These are phyloP conservation scores for Hippopotamyrus pictus DNA, from an alignment of 2,797 vertebrate species.

Conservation along the genomic window DNA sequence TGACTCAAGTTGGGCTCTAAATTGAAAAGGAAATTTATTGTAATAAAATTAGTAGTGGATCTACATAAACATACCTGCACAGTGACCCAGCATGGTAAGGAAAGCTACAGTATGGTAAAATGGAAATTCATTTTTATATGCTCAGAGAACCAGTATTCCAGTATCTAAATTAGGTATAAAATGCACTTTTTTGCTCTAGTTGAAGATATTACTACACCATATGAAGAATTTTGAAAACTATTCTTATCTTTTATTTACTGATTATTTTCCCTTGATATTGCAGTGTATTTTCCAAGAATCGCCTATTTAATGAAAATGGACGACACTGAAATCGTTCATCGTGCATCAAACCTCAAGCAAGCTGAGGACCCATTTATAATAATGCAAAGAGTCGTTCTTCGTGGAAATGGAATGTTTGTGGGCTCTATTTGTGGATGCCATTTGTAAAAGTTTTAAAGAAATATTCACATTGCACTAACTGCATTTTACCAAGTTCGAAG, in stretches of 20 bases:
- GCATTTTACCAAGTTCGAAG: neutral
- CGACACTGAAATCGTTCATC: neutral
- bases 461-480: neutral
- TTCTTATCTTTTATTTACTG: neutral
- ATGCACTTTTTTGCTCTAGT: conserved; percentile 38
- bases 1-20: conserved; percentile 23
- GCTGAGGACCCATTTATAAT: neutral
- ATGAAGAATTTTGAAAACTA: neutral
- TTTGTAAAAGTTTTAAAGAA: neutral
- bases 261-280: neutral
- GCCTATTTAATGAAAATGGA: neutral
- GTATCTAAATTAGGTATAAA: conserved; percentile 9
- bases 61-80: conserved; percentile 22
- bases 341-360: neutral
- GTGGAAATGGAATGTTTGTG: neutral
- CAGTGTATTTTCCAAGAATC: neutral
- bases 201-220: conserved; percentile 27
- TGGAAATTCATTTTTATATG: conserved; percentile 6
- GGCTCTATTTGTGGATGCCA: neutral
- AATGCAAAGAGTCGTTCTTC: neutral
- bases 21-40: conserved; percentile 26
- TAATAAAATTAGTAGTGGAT: conserved; percentile 18
- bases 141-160: neutral
- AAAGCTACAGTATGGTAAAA: neutral
- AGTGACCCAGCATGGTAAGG: conserved; percentile 16